Conservation (phyloP, 2,888 invertebrate species). For the Tachina lurida region DNA sequence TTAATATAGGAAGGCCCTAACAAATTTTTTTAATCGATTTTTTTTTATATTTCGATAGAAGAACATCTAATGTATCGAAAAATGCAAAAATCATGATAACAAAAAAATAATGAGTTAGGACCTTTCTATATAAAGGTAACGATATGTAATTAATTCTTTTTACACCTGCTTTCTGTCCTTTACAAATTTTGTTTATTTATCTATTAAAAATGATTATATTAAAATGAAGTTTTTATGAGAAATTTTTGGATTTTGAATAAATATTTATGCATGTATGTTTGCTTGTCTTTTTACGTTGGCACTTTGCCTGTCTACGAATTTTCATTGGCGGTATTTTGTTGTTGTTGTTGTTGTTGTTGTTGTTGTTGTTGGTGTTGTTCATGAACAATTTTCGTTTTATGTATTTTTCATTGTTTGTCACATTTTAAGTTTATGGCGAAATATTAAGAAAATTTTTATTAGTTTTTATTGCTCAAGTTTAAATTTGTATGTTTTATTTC, state of each 20-base stretch:
- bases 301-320: constrained; percentile 30
- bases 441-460: constrained; percentile 23
- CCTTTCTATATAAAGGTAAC: too few species aligned
- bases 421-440: constrained; percentile 32
- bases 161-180: constrained; percentile 6
- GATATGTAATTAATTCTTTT: neutral
- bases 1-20: too few species aligned
- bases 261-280: constrained; percentile 14
- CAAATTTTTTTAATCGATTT: too few species aligned
- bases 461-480: constrained; percentile 26
- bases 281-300: constrained; percentile 30
- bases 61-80: too few species aligned
- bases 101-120: too few species aligned
- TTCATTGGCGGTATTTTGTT: constrained; percentile 16
- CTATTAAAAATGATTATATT: constrained; percentile 34
- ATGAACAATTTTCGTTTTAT: constrained; percentile 42
- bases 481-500: neutral
- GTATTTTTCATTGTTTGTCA: constrained; percentile 53
- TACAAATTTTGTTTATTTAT: constrained; percentile 45
- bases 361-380: too few species aligned
- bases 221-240: constrained; percentile 58
- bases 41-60: too few species aligned
- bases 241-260: constrained; percentile 43
- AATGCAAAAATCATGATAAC: too few species aligned
- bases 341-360: too few species aligned